These are phyloP conservation scores for Tretioscincus oriximinensis DNA, from an alignment of 2,113 vertebrate genomes.

Conservation along the genomic window DNA sequence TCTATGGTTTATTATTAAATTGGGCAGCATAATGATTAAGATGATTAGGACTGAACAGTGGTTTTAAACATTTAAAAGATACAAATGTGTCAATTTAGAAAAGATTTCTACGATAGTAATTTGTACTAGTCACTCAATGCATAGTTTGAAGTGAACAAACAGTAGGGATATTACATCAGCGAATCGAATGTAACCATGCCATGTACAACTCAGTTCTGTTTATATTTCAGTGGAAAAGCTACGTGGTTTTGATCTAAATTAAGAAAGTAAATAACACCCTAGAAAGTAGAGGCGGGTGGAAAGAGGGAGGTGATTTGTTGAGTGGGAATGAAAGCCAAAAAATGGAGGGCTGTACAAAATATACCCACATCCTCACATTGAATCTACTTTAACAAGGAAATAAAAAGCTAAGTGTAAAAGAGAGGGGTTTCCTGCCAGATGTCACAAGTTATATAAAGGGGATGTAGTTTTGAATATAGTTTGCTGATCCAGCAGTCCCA, in stretches of 20 bases:
- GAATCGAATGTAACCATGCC: conserved; percentile 5
- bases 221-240: not conserved
- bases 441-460: conserved; percentile 19
- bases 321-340: not conserved
- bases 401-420: conserved; percentile 70
- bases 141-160: conserved; percentile 3
- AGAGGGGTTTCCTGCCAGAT: conserved; percentile 81
- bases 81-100: not conserved
- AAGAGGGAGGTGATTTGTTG: not conserved
- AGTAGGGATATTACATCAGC: not conserved
- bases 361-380: conserved; percentile 1
- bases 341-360: not conserved
- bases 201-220: conserved; percentile 3
- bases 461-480: conserved; percentile 2
- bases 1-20: not conserved
- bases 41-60: not conserved
- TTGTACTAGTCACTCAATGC: not conserved
- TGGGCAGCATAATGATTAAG: not conserved
- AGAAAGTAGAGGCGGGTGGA: not conserved
- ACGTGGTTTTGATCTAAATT: conserved; percentile 39
- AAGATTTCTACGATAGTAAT: not conserved
- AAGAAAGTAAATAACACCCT: not conserved
- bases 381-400: conserved; percentile 58
- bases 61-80: not conserved
- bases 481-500: conserved; percentile 30